Evolutionary conservation across 2,888 invertebrate species (phyloP), one percentile per base, ranked within the genome.

Genomic region (Cistogaster globosa): DNA sequence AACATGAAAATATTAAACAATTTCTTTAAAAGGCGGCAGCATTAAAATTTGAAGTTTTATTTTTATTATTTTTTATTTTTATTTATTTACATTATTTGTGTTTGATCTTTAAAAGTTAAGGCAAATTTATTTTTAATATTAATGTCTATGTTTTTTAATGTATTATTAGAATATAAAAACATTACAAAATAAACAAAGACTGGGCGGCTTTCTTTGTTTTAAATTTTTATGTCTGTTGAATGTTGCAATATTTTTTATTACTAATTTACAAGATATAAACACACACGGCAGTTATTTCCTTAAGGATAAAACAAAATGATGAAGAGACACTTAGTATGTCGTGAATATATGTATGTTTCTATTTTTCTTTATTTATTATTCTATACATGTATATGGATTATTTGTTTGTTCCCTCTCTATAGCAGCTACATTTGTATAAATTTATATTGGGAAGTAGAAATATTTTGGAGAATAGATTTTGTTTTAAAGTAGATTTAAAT

Each of bases 91-190:
- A 83, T 58, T 62, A 62, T 65, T 76, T 80, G 51, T 75, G 42
- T 48, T 63, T 84, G 51, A 81, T 86, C 86, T 84, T 86, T 78
- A 82, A 86, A 82, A 82, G 81, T 84, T 86, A 84, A 84, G 81
- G 84, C 81, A 84, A 76, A 74, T 83, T 83, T 80, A 42, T 68
- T 76, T 71, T 69, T 69, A 45, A 48, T 80, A 32, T 76, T 42
- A 76, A 62, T 84, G 48, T 60, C 57, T 75, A 68, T 69, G 20
- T 79, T 12, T 79, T 12, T 42, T 78, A 42, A 51, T 65, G 63
- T 53, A 60, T 26, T 71, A 42, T 74, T 48, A 51, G 55, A 81
- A 68, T 57, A 53, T 76, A 81, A 82, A 80, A 79, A 76, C 57
- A 55, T 62, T 72, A 68, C 71, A 58, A 36, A 72, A 53, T 60